Percentiles rank a stretch among this genome's conserved stretches.
phyloP scores from a whole-genome alignment of 2,113 vertebrate genomes.

The Brevimyrus niger region DNA sequence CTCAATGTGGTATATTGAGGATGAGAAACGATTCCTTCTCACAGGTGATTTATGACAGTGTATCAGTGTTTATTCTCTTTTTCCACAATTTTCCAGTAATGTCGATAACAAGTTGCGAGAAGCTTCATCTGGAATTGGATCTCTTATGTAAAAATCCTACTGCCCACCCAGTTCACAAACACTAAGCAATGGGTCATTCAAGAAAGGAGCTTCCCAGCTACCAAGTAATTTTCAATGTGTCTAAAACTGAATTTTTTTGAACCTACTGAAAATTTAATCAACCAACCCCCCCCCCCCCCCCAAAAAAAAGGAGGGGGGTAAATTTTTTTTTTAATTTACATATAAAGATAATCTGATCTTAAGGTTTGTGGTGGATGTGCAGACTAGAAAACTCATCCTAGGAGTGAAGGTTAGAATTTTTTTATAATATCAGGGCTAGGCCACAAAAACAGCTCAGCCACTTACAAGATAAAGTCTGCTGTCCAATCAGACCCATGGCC shows the following conservation, averaged over 20 bases:
- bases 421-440: neutral
- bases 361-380: neutral
- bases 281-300: neutral
- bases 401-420: neutral
- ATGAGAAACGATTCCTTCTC: neutral
- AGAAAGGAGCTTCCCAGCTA: neutral
- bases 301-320: neutral
- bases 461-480: neutral
- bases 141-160: neutral
- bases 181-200: neutral
- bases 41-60: neutral
- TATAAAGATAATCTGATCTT: neutral
- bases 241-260: neutral
- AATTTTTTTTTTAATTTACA: too few species aligned
- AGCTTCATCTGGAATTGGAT: neutral
- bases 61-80: neutral
- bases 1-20: neutral
- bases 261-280: neutral
- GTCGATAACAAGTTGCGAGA: neutral
- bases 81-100: neutral
- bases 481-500: neutral
- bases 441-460: neutral
- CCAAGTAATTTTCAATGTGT: neutral
- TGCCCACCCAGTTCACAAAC: neutral
- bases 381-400: neutral